Percentiles rank a stretch among this genome's conserved stretches.
Conservation (phyloP, 1,140 invertebrate species). For the Acromyrmex echinatior region DNA sequence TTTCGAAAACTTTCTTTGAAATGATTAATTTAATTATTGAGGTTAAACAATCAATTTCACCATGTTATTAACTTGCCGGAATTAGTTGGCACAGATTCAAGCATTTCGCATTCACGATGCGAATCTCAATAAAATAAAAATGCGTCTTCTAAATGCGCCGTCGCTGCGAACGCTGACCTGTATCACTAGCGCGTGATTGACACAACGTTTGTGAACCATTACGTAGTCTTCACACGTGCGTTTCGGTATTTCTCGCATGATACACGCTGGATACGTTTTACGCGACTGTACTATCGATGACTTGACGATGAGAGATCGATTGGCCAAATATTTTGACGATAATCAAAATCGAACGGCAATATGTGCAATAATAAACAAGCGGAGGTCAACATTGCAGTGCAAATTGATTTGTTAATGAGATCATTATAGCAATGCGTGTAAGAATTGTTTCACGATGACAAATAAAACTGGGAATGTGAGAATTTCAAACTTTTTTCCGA, state of each 20-base stretch:
- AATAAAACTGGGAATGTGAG: background rate
- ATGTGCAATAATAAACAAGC: constrained; percentile 28
- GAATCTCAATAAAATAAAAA: background rate
- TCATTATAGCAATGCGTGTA: background rate
- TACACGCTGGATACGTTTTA: constrained; percentile 7
- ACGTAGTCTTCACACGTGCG: constrained; percentile 43
- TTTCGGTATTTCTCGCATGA: constrained; percentile 1
- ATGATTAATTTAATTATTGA: too few species aligned
- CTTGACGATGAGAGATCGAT: constrained; percentile 3
- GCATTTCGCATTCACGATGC: background rate
- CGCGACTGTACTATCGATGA: constrained; percentile 11
- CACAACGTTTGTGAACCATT: constrained; percentile 6
- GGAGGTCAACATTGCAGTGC: background rate
- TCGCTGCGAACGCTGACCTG: constrained; percentile 57
- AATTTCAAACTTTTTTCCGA: background rate
- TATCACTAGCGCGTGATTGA: constrained; percentile 49
- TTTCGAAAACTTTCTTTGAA: constrained; percentile 8
- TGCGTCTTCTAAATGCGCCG: background rate
- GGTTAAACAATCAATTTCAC: constrained; percentile 11
- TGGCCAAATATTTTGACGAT: constrained; percentile 29
- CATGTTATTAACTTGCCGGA: background rate
- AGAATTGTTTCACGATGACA: background rate
- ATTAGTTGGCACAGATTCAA: background rate
- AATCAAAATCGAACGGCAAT: background rate
- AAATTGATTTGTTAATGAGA: constrained; percentile 20